Evolutionary conservation across 2,113 vertebrate genomes (phyloP).

Genomic region (Cebidichthys violaceus): DNA sequence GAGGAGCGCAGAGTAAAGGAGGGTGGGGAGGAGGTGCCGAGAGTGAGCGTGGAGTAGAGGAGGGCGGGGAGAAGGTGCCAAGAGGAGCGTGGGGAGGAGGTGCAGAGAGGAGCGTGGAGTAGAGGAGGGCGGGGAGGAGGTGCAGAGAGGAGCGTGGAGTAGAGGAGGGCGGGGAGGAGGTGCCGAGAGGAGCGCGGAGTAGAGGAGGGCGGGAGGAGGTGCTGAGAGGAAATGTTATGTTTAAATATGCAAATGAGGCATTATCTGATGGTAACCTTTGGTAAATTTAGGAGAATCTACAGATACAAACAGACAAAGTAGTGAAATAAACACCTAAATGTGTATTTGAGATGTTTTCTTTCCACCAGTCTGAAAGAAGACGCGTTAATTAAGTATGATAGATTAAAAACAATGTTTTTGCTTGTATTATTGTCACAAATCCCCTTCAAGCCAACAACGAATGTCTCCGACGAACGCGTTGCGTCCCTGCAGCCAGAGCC

Average conservation of each 20-base stretch:
- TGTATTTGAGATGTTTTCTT: neutral
- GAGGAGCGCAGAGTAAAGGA: slow-evolving; percentile 16
- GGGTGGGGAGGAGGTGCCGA: neutral
- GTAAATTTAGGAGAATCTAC: no score
- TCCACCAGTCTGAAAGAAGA: no score
- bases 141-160: neutral
- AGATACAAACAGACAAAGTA: neutral
- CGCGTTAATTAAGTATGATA: no score
- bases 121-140: neutral
- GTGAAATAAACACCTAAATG: neutral
- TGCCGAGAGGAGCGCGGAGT: neutral
- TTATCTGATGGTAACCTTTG: no score
- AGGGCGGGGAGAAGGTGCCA: neutral
- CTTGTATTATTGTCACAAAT: no score
- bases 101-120: neutral
- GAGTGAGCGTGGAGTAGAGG: neutral
- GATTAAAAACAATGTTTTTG: no score
- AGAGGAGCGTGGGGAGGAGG: no score
- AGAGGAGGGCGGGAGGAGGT: no score
- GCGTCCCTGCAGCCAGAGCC: neutral
- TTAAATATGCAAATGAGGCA: no score
- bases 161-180: neutral
- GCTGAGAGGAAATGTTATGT: no score
- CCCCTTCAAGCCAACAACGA: no score
- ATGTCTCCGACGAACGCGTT: neutral